phyloP scores from a whole-genome alignment of 2,888 invertebrate genomes.

The Scaptodrosophila latifasciaeformis region DNA sequence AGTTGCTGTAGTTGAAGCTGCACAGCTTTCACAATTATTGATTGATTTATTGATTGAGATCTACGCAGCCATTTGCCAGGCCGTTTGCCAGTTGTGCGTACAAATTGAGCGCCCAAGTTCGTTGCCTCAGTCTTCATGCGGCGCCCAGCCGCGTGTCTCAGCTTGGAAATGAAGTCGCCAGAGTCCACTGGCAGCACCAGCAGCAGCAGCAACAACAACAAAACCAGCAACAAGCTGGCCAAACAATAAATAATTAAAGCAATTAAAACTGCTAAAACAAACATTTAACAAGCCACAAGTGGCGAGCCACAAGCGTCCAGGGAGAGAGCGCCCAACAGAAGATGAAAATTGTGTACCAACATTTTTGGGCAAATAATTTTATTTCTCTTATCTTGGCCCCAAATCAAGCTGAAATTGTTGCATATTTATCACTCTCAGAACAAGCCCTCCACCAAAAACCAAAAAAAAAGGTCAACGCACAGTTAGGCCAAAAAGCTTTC shows the following conservation, averaged over 20 bases:
- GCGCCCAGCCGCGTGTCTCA: constrained; percentile 55
- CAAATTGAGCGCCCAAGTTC: constrained; percentile 55
- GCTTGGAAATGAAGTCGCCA: constrained; percentile 6
- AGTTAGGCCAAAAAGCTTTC: constrained; percentile 43
- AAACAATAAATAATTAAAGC: constrained; percentile 71
- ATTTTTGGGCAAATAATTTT: constrained; percentile 38
- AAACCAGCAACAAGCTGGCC: too few species aligned
- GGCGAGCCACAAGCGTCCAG: too few species aligned
- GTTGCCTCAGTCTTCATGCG: constrained; percentile 57
- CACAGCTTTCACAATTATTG: constrained; percentile 64
- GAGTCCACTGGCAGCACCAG: neutral
- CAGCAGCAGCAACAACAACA: constrained; percentile 30
- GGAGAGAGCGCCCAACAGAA: constrained; percentile 2
- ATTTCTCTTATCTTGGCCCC: constrained; percentile 65
- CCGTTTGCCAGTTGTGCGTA: constrained; percentile 27
- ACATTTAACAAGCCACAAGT: constrained; percentile 68
- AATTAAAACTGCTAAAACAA: constrained; percentile 71
- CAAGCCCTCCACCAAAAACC: constrained; percentile 5
- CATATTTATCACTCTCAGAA: constrained; percentile 60
- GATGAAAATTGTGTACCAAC: constrained; percentile 5
- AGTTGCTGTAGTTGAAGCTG: constrained; percentile 45
- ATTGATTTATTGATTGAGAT: constrained; percentile 67
- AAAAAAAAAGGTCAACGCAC: constrained; percentile 63
- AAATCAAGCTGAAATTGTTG: constrained; percentile 66
- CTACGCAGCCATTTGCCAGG: constrained; percentile 37